Evolutionary conservation across 1,140 invertebrate genomes (phyloP).

Genomic region (Pygmarrhopalites habei): DNA sequence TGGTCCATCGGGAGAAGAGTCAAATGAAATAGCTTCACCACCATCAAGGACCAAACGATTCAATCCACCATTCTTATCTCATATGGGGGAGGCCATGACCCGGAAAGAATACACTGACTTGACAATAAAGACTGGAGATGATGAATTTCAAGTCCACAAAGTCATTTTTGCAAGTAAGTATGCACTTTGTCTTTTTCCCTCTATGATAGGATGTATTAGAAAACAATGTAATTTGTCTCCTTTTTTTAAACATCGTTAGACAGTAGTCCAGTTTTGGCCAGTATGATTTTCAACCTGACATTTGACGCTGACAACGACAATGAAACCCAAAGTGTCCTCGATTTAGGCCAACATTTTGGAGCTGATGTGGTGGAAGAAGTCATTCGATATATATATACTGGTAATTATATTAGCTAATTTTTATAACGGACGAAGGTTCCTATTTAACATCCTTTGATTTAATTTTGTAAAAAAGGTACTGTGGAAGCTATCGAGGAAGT

Average conservation of each 20-base stretch:
- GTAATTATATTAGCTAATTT: too few species aligned
- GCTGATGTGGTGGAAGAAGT: constrained; percentile 26
- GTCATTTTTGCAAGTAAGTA: constrained; percentile 31
- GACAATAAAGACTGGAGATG: constrained; percentile 29
- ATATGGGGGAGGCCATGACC: constrained; percentile 17
- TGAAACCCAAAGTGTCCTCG: constrained; percentile 25
- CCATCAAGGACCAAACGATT: background rate
- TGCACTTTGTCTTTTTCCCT: too few species aligned
- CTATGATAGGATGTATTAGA: too few species aligned
- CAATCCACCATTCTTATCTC: constrained; percentile 21
- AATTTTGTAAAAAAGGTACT: too few species aligned
- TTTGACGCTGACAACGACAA: constrained; percentile 27
- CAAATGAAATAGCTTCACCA: background rate
- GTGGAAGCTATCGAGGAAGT: constrained; percentile 24
- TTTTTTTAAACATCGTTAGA: constrained; percentile 16
- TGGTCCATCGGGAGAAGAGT: background rate
- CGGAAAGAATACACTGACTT: constrained; percentile 30
- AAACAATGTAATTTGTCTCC: too few species aligned
- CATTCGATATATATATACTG: constrained; percentile 33
- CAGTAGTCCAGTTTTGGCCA: constrained; percentile 30
- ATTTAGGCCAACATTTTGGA: constrained; percentile 26
- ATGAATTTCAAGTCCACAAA: constrained; percentile 29
- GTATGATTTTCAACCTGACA: constrained; percentile 27
- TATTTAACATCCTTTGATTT: too few species aligned
- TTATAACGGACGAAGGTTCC: too few species aligned